Percentiles rank a stretch among this genome's conserved stretches.
Evolutionary conservation across 1,140 invertebrate genomes (phyloP).

Genomic region (Meloidogyne exigua): DNA sequence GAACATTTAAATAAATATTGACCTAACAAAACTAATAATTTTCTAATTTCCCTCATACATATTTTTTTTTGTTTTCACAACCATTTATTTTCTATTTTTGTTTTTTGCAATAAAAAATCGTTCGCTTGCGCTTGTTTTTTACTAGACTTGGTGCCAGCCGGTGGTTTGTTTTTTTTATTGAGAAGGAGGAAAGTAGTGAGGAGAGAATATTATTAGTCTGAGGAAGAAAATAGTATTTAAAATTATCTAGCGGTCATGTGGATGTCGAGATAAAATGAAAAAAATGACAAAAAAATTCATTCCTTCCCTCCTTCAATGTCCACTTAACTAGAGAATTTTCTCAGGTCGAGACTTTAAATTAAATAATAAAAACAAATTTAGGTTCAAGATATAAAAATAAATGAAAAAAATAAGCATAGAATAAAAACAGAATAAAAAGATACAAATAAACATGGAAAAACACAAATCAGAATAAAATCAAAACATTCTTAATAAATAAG

Average conservation of each 20-base stretch:
- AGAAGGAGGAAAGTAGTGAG: not conserved
- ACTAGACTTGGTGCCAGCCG: not conserved
- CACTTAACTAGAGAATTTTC: not conserved
- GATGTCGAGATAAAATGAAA: not conserved
- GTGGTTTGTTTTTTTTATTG: not conserved
- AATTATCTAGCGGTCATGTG: not conserved
- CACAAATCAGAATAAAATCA: no score
- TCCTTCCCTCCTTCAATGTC: not conserved
- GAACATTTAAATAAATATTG: no score
- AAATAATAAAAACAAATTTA: no score
- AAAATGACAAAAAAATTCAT: no score
- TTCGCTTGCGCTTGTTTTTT: constrained; percentile 1
- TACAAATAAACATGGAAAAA: no score
- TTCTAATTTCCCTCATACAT: not conserved
- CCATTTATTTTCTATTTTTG: not conserved
- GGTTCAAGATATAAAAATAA: no score
- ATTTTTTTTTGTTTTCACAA: not conserved
- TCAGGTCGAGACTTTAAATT: no score
- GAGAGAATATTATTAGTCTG: not conserved
- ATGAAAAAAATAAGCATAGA: no score
- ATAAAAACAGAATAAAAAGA: no score
- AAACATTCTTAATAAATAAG: no score
- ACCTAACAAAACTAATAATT: not conserved
- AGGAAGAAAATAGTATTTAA: not conserved
- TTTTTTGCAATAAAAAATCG: not conserved